phyloP scores from a whole-genome alignment of 2,888 invertebrate genomes.

The Melanotus villosus region DNA sequence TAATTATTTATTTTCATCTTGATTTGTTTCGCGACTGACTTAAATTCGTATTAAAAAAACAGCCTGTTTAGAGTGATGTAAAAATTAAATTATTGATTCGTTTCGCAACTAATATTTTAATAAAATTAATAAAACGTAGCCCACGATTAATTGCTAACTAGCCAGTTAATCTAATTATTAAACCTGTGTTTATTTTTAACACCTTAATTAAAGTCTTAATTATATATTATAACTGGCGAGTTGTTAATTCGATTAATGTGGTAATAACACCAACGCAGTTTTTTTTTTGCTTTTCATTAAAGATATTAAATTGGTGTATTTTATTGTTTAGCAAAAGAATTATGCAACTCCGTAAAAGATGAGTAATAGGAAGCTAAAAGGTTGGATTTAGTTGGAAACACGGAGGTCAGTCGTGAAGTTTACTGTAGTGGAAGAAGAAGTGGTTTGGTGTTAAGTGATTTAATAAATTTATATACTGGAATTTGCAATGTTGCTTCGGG shows the following conservation, averaged over 20 bases:
- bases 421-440: slow-evolving; percentile 1
- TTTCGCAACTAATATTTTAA: too few species aligned
- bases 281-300: background rate
- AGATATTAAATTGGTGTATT: background rate
- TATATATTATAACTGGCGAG: background rate
- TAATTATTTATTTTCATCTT: too few species aligned
- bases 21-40: too few species aligned
- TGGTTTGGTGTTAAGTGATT: background rate
- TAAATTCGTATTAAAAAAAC: too few species aligned
- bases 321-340: slow-evolving; percentile 5
- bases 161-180: too few species aligned
- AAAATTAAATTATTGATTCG: too few species aligned
- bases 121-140: too few species aligned
- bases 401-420: slow-evolving; percentile 25
- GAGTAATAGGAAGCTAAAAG: slow-evolving; percentile 18
- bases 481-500: background rate
- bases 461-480: background rate
- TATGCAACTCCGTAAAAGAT: slow-evolving; percentile 20
- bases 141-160: too few species aligned
- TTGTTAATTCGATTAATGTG: background rate
- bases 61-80: too few species aligned
- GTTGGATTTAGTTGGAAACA: slow-evolving; percentile 23
- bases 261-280: background rate
- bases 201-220: too few species aligned
- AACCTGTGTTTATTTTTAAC: too few species aligned